phyloP scores from a whole-genome alignment of 1,140 invertebrate genomes.

The Sarcophaga bullata region DNA sequence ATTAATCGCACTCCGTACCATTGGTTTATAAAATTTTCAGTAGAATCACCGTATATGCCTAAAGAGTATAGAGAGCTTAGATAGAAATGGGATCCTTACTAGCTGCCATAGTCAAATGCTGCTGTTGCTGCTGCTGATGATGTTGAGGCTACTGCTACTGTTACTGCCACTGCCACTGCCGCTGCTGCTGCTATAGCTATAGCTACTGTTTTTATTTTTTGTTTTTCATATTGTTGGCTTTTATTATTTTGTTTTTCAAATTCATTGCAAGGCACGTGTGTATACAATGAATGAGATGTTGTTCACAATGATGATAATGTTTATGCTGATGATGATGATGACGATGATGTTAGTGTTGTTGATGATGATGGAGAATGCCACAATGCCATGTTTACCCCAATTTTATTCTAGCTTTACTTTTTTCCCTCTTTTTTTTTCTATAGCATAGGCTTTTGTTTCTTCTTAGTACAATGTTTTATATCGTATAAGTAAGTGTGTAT shows the following conservation, averaged over 20 bases:
- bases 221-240: not conserved
- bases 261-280: conserved; percentile 20
- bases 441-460: conserved; percentile 46
- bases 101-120: conserved; percentile 25
- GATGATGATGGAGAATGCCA: conserved; percentile 66
- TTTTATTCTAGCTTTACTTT: conserved; percentile 50
- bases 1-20: too few relatives aligned
- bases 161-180: too few relatives aligned
- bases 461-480: not conserved
- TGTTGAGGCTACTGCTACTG: too few relatives aligned
- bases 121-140: conserved; percentile 15
- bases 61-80: not conserved
- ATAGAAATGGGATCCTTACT: not conserved
- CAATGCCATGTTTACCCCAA: conserved; percentile 57
- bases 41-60: not conserved
- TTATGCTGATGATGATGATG: conserved; percentile 61
- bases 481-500: not conserved
- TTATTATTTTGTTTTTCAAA: conserved; percentile 9
- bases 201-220: too few relatives aligned
- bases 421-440: conserved; percentile 45
- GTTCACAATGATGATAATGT: not conserved
- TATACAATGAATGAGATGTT: not conserved
- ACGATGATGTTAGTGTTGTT: conserved; percentile 64
- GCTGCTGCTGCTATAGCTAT: too few relatives aligned
- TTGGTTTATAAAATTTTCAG: conserved; percentile 57